Evolutionary conservation across 2,113 vertebrate species (phyloP), one percentile per base, ranked within the genome.

Genomic region (Ochotona curzoniae): DNA sequence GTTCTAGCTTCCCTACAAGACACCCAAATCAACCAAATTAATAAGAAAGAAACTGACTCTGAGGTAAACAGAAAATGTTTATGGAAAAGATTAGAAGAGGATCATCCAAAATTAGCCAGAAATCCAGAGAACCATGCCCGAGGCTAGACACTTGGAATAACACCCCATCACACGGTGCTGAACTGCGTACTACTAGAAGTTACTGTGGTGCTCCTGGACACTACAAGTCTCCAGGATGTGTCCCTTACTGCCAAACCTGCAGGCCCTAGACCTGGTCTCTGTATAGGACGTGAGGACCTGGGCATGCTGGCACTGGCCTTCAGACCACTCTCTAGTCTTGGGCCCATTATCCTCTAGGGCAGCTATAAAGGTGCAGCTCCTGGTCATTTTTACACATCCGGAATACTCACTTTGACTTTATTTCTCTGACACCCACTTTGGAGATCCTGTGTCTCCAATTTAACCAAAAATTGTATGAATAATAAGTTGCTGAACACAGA

Each of bases 401-500:
- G 8, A 7, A 54, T 60, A 51, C 20, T 91, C 67, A 44, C 0
- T 76, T 82, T 91, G 25, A 35, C 20, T 83, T 51, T 70, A 32
- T 60, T 61, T 84, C 49, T 78, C 9, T 87, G 49, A 35, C 35
- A 78, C 38, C 70, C 63, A 66, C 71, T 15, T 2, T 13, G 17
- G 47, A 88, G 17, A 1, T 32, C 51, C 69, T 44, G 26, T 20
- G 9, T 63, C 63, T 66, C 70, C 73, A 47, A 74, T 75, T 81
- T 83, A 61, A 57, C 17, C 51, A 88, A 38, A 60, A 70, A 54
- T 79, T 44, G 26, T 66, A 73, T 30, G n/a, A 88, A 17, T 21
- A 61, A 75, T 69, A 67, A 57, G 38, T 76, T 81, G 83, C 93
- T 83, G 70, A 94, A 51, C 57, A 85, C 11, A 70, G 64, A 87